These are phyloP conservation scores for Agelas oroides DNA, from an alignment of 37 sponge, comb jelly and placozoan genomes.

Conservation along the genomic window DNA sequence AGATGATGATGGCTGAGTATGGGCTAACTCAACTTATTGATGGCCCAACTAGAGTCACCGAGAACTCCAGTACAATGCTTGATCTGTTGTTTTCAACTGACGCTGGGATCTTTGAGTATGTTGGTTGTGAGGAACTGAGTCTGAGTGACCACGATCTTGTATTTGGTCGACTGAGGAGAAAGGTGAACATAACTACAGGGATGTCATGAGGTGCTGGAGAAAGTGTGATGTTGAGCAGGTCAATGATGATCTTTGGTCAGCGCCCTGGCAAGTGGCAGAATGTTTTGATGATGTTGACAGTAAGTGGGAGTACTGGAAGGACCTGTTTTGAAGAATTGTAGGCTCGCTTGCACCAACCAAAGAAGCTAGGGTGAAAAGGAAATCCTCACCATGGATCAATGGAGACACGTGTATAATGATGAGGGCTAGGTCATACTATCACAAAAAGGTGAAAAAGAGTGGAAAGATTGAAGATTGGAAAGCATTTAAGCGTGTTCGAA, in stretches of 20 bases:
- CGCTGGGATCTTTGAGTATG: not conserved
- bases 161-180: not conserved
- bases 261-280: conserved; percentile 40
- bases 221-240: not conserved
- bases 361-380: conserved; percentile 9
- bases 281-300: conserved; percentile 20
- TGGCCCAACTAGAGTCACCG: conserved; percentile 10
- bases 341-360: not conserved
- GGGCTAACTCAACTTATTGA: not conserved
- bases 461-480: conserved; percentile 29
- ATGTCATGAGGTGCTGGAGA: too few relatives aligned
- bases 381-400: conserved; percentile 34
- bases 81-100: conserved; percentile 14
- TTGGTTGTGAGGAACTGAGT: conserved; percentile 4
- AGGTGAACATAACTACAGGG: not conserved
- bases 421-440: not conserved
- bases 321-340: conserved; percentile 2
- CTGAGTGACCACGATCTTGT: conserved; percentile 35
- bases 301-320: conserved; percentile 40
- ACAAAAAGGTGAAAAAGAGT: conserved; percentile 4
- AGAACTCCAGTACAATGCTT: conserved; percentile 12
- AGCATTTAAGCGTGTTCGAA: not conserved
- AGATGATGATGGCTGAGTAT: conserved; percentile 11
- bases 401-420: too few relatives aligned
- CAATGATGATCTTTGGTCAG: not conserved